Conservation (phyloP, 2,113 vertebrate species). For the Heterotis niloticus region DNA sequence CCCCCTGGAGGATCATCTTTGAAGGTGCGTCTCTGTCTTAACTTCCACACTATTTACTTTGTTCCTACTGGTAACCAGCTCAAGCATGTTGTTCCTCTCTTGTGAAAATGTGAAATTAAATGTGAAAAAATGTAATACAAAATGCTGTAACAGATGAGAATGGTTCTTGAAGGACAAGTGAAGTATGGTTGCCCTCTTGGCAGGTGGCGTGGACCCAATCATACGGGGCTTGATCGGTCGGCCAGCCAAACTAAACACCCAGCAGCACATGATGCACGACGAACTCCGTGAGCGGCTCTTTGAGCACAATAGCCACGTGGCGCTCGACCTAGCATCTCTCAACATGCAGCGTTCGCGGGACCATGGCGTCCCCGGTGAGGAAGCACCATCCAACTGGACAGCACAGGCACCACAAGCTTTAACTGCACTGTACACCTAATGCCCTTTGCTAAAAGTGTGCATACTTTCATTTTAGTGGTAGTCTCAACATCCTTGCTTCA, state of each 20-base stretch:
- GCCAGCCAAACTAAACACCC: constrained; percentile 71
- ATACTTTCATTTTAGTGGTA: background rate
- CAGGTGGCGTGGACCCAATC: constrained; percentile 76
- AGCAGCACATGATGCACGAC: constrained; percentile 72
- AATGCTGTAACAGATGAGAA: no score
- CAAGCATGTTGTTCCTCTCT: no score
- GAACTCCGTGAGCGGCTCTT: constrained; percentile 76
- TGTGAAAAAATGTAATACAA: no score
- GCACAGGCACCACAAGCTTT: no score
- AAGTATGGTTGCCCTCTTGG: background rate
- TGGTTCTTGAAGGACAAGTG: no score
- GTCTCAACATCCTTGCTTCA: background rate
- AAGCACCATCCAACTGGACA: background rate
- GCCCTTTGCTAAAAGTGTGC: background rate
- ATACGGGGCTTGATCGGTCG: constrained; percentile 65
- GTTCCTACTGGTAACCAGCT: no score
- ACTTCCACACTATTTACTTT: no score
- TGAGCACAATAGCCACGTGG: constrained; percentile 50
- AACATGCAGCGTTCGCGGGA: constrained; percentile 77
- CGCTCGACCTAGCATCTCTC: constrained; percentile 70
- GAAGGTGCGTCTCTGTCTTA: constrained; percentile 59
- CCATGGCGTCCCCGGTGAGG: constrained; percentile 71
- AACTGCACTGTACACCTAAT: background rate
- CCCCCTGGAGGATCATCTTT: constrained; percentile 76
- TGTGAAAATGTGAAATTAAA: no score